These are phyloP conservation scores for human DNA, from an alignment of 2,113 vertebrate genomes.

Conservation along the genomic window GRCh38 chr4:125884001-125884500, in stretches of 20 bases:
- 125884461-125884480: neutral
- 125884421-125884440: neutral
- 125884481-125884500: neutral
- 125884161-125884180: neutral
- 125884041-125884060: neutral
- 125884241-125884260: neutral
- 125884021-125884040: neutral
- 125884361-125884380: neutral
- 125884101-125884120: neutral
- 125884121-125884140: neutral
- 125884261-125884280: neutral
- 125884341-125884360: neutral
- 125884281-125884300: neutral
- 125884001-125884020: neutral
- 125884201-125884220: neutral
- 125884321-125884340: neutral
- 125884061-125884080: neutral
- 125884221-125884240: neutral
- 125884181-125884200: neutral
- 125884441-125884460: neutral
- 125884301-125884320: neutral
- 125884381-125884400: neutral
- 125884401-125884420: neutral
- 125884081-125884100: neutral
- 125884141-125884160: neutral